Base-by-base conservation (phyloP, 2,888 invertebrate genomes). In the Trichogramma evanescens region DNA sequence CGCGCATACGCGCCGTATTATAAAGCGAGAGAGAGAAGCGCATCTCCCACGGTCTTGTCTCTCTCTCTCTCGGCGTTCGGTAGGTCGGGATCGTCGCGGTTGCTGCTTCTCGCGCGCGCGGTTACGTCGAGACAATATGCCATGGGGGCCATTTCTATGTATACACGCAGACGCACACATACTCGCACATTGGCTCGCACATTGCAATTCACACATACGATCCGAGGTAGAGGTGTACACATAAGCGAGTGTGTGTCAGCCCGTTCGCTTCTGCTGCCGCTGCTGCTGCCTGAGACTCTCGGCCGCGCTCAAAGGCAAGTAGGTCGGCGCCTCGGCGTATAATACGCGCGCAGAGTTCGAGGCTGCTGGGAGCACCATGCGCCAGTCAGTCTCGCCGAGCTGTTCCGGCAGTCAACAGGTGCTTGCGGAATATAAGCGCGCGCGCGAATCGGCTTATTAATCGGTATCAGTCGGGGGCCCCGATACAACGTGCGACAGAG, bases 331-430 rank as follows among this genome's bases (percentile, higher is more conserved):
- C 50, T 50, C 51, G 52, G 39, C 50, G 54, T 45, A 10, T 13
- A 48, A n/a, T 10, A 26, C 38, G 49, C 56, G 49, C 58, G 62
- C 61, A 64, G 65, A 61, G 60, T 26, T 63, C 60, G 63, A 76
- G 75, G 76, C 75, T 72, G 75, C 76, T 76, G 75, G 73, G 71
- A 68, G 71, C 70, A 70, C 67, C 67, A 67, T 69, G 69, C 66
- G 69, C 68, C 70, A 71, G 75, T 77, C 77, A 77, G 77, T 77
- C 77, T 76, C 69, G 71, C 71, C 66, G 75, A 71, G 74, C 73
- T 75, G 74, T 74, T 71, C 75, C 73, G 73, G 74, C 74, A 74
- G 77, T 75, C 71, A 76, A 76, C 76, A 77, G 75, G 77, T 77
- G 75, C 69, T 26, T 26, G 26, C 26, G 26, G 26, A 26, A 26